Conservation (phyloP, 2,113 vertebrate species). For the Malaclemys terrapin region DNA sequence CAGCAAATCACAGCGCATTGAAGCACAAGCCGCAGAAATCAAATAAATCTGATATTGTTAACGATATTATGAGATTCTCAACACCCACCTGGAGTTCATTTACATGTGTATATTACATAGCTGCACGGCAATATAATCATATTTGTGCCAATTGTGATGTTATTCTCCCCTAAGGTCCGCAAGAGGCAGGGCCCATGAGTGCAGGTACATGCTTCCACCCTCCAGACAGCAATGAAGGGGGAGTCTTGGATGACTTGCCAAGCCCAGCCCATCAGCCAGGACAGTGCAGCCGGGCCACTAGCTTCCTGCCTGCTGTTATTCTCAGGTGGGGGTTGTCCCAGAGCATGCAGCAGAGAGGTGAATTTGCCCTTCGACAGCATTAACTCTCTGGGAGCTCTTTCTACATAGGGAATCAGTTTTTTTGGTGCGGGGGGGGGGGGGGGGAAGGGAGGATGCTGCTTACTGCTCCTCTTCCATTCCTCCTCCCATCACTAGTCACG, state of each 20-base stretch:
- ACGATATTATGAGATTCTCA: not conserved
- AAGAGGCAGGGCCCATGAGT: not conserved
- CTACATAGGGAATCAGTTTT: not conserved
- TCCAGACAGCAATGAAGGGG: not conserved
- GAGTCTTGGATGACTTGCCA: not conserved
- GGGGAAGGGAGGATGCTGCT: not conserved
- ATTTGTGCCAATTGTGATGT: not conserved
- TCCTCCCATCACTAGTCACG: not conserved
- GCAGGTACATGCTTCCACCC: not conserved
- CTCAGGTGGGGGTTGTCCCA: not conserved
- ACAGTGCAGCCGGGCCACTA: not conserved
- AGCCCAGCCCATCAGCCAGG: not conserved
- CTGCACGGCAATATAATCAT: not conserved
- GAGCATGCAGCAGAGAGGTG: not conserved
- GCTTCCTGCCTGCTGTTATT: not conserved
- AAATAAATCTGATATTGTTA: not conserved
- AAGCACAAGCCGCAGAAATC: not conserved
- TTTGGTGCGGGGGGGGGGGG: not conserved
- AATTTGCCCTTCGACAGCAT: not conserved
- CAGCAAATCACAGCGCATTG: not conserved
- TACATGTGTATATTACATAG: not conserved
- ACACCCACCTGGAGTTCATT: not conserved
- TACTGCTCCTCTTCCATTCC: not conserved
- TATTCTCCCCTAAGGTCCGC: fast-evolving
- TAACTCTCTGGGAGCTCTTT: not conserved